Evolutionary conservation across 2,888 invertebrate species (phyloP), one percentile per base, ranked within the genome.

Genomic region (Eilema caniola): DNA sequence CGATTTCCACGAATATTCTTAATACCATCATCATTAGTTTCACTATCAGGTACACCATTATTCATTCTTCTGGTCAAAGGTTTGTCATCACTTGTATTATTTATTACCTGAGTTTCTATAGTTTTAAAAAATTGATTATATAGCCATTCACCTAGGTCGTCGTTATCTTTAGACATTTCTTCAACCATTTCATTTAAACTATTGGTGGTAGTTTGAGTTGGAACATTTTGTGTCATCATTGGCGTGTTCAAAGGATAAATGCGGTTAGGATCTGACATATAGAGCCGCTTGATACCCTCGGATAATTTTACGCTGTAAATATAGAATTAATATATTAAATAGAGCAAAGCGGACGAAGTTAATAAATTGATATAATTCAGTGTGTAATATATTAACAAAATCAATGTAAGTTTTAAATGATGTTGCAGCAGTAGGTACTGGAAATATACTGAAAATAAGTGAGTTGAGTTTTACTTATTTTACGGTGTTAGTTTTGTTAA

Each of bases 91-190:
- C 83, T 80, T 16, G 94, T 91, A 57, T 90, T 90, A 70, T 92
- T 94, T 2, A 94, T 90, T 2, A 94, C 92, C 88, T 93, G 93
- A 62, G 86, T 92, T 78, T 95, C 95, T 62, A 95, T 90, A 24
- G 94, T 92, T 88, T 94, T 93, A 72, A 93, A 94, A 72, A 95
- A 95, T 74, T 95, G 94, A 73, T 93, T 93, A 74, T 94, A 95
- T 14, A 95, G 86, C 95, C 95, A 95, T 73, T 94, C 93, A 24
- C 94, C 90, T 47, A 95, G 86, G 66, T 93, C 93, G 59, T 93
- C 92, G 7, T 90, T 85, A 59, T 92, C 91, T 81, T 91, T 91
- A 3, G 89, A 76, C 66, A 90, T 88, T 70, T 88, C 88, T 61
- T 90, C 89, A 4, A 89, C 85, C 71, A 88, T 89, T 33, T 84